These are phyloP conservation scores for Eupelmus urozonus DNA, from an alignment of 2,888 invertebrate species.

Conservation along the genomic window DNA sequence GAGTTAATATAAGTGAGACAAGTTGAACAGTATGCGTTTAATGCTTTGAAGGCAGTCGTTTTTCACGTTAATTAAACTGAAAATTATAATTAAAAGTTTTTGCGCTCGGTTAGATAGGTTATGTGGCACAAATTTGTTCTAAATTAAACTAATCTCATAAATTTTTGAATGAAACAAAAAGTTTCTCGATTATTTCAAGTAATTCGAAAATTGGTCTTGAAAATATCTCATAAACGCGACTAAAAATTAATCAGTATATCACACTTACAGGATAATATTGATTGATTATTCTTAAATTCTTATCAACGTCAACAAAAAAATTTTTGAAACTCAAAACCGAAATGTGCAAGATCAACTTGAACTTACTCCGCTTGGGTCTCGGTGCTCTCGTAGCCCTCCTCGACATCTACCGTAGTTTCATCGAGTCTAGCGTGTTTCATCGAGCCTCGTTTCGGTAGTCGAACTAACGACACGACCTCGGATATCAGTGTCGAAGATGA, in stretches of 20 bases:
- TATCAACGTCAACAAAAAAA: too few relatives aligned
- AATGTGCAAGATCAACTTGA: too few relatives aligned
- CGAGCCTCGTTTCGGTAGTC: slow-evolving; percentile 75
- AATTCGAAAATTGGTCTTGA: too few relatives aligned
- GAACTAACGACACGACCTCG: slow-evolving; percentile 86
- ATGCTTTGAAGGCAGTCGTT: slow-evolving; percentile 4
- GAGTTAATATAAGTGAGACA: slow-evolving; percentile 4
- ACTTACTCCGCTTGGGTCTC: slow-evolving; percentile 73
- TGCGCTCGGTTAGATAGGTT: not conserved
- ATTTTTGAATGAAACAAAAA: too few relatives aligned
- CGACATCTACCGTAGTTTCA: slow-evolving; percentile 68
- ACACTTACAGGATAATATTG: too few relatives aligned
- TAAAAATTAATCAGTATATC: too few relatives aligned
- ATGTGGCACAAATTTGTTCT: too few relatives aligned
- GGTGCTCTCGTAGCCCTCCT: slow-evolving; percentile 72
- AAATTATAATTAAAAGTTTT: slow-evolving; percentile 17
- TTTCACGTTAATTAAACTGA: not conserved
- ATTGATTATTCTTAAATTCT: too few relatives aligned
- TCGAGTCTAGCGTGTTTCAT: slow-evolving; percentile 70
- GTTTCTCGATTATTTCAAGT: too few relatives aligned
- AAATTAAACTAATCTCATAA: too few relatives aligned
- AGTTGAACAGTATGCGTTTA: not conserved
- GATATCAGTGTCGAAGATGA: slow-evolving; percentile 89
- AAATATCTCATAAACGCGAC: too few relatives aligned
- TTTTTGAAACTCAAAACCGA: too few relatives aligned